Conservation (phyloP, 2,888 invertebrate genomes). For the Aspidiotus rigidus region DNA sequence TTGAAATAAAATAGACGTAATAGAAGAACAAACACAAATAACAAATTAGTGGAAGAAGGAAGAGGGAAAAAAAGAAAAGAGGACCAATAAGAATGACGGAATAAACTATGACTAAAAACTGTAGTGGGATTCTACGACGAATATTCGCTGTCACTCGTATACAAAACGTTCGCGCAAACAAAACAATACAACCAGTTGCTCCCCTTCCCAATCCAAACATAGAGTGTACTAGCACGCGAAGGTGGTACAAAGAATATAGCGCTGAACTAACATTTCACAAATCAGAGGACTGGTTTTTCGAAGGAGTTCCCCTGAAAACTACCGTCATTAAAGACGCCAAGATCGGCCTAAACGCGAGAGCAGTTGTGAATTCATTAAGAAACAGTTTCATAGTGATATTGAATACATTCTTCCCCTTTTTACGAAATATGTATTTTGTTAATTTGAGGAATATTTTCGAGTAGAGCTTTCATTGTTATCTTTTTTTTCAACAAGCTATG, state of each 20-base stretch:
- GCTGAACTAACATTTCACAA: slow-evolving; percentile 4
- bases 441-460: background rate
- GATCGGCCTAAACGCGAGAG: slow-evolving; percentile 3
- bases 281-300: slow-evolving; percentile 6
- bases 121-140: background rate
- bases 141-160: background rate
- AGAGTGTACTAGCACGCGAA: background rate
- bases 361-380: slow-evolving; percentile 5
- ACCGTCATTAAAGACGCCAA: background rate
- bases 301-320: slow-evolving; percentile 5
- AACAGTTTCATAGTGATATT: slow-evolving; percentile 26
- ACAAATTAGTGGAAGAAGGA: background rate
- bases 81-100: background rate
- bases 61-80: slow-evolving; percentile 8
- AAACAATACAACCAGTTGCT: slow-evolving; percentile 14
- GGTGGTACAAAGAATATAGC: background rate
- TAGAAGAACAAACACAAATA: background rate
- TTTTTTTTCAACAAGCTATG: background rate
- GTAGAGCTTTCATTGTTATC: background rate
- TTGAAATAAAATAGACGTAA: too few species aligned
- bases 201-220: slow-evolving; percentile 4
- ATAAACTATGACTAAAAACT: background rate
- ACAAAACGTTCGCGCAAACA: background rate
- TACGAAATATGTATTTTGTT: background rate
- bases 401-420: slow-evolving; percentile 13